Base-by-base conservation (phyloP, 2,113 vertebrate species). In the Proteles cristata region DNA sequence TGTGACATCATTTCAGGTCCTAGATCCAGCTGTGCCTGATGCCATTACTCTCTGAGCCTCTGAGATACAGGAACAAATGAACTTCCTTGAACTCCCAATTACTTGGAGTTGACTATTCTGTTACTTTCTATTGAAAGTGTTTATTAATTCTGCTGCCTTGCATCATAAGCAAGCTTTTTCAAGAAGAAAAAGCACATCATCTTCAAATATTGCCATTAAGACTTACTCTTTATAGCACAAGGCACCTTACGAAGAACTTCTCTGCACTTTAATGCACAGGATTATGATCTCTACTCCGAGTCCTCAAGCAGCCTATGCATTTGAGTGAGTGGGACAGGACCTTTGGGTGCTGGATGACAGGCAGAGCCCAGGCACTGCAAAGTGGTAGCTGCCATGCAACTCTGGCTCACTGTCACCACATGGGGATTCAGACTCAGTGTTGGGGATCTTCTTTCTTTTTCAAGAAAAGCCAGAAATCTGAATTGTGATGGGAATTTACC, bases 321-420 rank as follows among this genome's bases (percentile, higher is more conserved):
- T 48, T 63, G 89, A 65, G 2, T 63, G 45, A 28, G 31, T 28
- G 6, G 43, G 55, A 23, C 17, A 6, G 12, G 58, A 77, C 14
- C 7, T 48, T 48, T 16, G 81, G 45, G 26, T 5, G 11, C 16
- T 2, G 8, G 25, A 12, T 6, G 11, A 33, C 48, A 3, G 53
- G 28, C 8, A 43, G 71, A 48, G 45, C 26, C 80, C 53, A 61
- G 1, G 33, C 45, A n/a, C 83, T 21, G 0, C 11, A 7, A 12
- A 65, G 35, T 0, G 19, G 7, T 77, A 69, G 1, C 21, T 55
- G 66, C 33, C 15, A 48, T 16, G 43, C 50, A 25, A 31, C 69
- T 39, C 28, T 9, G 0, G 0, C 5, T 28, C 3, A 16, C 55
- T 0, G 4, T 23, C 2, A 25, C 19, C 28, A 39, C 2, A 6